phyloP scores from a whole-genome alignment of 2,797 vertebrate species.

The Pelochelys cantorii region DNA sequence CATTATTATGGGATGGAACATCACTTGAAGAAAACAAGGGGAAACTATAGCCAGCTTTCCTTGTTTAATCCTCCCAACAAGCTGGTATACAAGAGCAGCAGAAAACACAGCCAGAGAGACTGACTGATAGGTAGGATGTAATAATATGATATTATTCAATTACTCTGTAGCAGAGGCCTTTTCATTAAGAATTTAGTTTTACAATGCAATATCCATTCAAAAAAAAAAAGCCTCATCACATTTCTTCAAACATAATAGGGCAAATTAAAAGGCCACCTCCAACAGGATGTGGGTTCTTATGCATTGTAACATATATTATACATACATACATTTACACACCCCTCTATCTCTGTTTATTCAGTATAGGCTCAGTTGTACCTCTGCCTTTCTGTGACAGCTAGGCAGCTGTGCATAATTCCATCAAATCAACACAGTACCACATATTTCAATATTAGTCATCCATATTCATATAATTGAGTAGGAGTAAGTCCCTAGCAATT shows the following conservation, averaged over 20 bases:
- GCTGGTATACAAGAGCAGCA: constrained; percentile 54
- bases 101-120: constrained; percentile 24
- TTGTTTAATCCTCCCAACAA: constrained; percentile 45
- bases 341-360: constrained; percentile 3
- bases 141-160: constrained; percentile 64
- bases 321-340: not conserved
- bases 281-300: not conserved
- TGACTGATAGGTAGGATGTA: constrained; percentile 66
- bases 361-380: constrained; percentile 18
- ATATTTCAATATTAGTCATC: constrained; percentile 22
- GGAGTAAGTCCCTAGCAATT: constrained; percentile 18
- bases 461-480: constrained; percentile 20
- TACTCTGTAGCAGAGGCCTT: constrained; percentile 57
- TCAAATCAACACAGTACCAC: not conserved
- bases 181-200: constrained; percentile 67
- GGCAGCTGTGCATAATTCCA: constrained; percentile 2
- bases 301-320: not conserved
- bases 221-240: constrained; percentile 35
- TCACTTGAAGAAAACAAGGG: constrained; percentile 51
- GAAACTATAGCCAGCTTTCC: constrained; percentile 32
- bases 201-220: constrained; percentile 47
- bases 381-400: not conserved
- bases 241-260: constrained; percentile 11
- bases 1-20: constrained; percentile 1
- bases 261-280: not conserved